Base-by-base conservation (phyloP, 1,140 invertebrate species). In the Drosophila biarmipes region DNA sequence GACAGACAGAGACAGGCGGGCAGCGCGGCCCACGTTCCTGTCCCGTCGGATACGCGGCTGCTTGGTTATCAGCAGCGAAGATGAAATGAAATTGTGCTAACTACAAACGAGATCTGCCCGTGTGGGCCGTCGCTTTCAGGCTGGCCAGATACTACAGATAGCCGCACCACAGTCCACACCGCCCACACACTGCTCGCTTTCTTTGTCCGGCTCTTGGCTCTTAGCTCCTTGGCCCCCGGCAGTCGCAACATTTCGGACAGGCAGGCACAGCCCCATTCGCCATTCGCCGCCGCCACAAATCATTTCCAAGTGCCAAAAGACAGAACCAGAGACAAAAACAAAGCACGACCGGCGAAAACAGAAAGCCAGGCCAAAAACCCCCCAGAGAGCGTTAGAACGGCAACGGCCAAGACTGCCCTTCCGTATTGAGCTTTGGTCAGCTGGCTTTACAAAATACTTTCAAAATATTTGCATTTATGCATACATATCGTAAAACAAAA, bases 81-180 rank as follows among this genome's bases (percentile, higher is more conserved):
- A 82, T 78, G 82, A 82, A 78, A 78, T 78, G 71, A 86, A 76
- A 85, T 87, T 86, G 78, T 87, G 81, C 82, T 87, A 87, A 86
- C 82, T 81, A 86, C 74, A 78, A 86, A 89, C 84, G 74, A 89
- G 82, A 89, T 79, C 78, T 72, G 57, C 45, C 73, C 69, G 59
- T 57, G 51, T 73, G 73, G 78, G 80, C 77, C 58, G 73, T 55
- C 49, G 52, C 58, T 56, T 49, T 67, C 45, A 64, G 58, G 29
- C 37, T 48, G 57, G 43, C 57, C 42, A 73, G 37, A 48, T 49
- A 51, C 35, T 27, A 21, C 51, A 40, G 37, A 45, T 53, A 54
- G 24, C 34, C 27, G 27, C 45, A 45, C 43, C 21, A 17, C n/a
- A 12, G 24, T 8, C 21, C 53, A 24, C 54, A 31, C 31, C 21